Conservation (phyloP, 2,797 vertebrate genomes). For the Cynodonichthys magdalenae region DNA sequence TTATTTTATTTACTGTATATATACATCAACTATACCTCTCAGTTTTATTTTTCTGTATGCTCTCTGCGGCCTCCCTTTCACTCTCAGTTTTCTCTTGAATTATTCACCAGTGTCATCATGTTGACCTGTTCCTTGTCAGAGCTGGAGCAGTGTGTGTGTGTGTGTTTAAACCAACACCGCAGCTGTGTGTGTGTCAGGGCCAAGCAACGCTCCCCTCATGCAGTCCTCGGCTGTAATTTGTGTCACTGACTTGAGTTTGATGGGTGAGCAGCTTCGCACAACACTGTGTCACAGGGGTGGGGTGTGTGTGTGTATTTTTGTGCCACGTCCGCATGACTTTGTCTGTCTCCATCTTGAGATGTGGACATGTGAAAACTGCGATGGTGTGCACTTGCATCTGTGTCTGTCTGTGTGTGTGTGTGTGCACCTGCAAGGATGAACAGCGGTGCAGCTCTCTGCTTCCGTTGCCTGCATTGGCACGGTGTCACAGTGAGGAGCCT, state of each 20-base stretch:
- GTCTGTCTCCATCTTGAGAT: constrained; percentile 69
- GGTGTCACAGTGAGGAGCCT: constrained; percentile 84
- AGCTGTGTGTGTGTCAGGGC: constrained; percentile 60
- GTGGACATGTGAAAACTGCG: constrained; percentile 59
- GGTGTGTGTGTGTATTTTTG: constrained; percentile 28
- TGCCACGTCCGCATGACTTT: constrained; percentile 57
- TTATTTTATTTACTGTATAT: constrained; percentile 73
- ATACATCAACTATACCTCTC: constrained; percentile 67
- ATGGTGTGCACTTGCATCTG: constrained; percentile 15
- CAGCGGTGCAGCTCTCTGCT: constrained; percentile 57
- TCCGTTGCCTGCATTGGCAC: constrained; percentile 64
- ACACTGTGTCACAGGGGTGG: constrained; percentile 77
- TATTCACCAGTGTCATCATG: constrained; percentile 85
- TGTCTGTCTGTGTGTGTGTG: constrained; percentile 48
- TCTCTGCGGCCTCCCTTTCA: constrained; percentile 59
- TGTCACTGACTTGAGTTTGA: constrained; percentile 86
- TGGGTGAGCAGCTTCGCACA: constrained; percentile 80
- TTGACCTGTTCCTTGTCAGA: constrained; percentile 86
- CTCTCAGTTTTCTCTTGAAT: constrained; percentile 80
- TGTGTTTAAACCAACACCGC: constrained; percentile 14
- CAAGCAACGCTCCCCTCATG: constrained; percentile 76
- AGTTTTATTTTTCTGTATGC: constrained; percentile 61
- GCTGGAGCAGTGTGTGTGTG: constrained; percentile 48
- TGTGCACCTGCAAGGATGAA: constrained; percentile 51
- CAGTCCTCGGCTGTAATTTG: constrained; percentile 85